A percentile compares a stretch with the other conserved stretches of the same genome.
Conservation (phyloP, 2,797 vertebrate species). For the Oryzias sinensis region DNA sequence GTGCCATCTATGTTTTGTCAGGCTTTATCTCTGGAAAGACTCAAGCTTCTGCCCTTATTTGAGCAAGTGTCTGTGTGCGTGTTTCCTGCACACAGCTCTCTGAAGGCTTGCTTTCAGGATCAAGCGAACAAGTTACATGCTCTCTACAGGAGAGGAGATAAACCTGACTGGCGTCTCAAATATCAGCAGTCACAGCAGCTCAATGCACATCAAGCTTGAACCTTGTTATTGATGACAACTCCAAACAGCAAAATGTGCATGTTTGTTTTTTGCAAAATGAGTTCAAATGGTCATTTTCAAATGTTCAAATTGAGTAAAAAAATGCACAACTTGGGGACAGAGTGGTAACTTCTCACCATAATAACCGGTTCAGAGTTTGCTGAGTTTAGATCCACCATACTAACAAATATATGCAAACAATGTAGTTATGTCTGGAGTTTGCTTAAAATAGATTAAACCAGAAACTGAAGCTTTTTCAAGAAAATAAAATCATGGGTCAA, state of each 20-base stretch:
- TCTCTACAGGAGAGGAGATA: conserved; percentile 68
- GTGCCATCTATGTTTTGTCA: conserved; percentile 37
- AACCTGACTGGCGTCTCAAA: conserved; percentile 66
- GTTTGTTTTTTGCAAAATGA: too few relatives aligned
- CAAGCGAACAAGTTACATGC: conserved; percentile 65
- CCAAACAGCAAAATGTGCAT: conserved; percentile 57
- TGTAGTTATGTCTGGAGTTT: too few relatives aligned
- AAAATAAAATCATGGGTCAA: too few relatives aligned
- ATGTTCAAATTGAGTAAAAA: too few relatives aligned
- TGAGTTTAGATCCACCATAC: too few relatives aligned
- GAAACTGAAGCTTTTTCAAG: too few relatives aligned
- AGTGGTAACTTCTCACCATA: too few relatives aligned
- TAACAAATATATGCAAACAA: too few relatives aligned
- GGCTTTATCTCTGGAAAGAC: conserved; percentile 54
- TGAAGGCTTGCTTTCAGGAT: conserved; percentile 48
- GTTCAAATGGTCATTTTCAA: too few relatives aligned
- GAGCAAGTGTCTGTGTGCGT: conserved; percentile 15
- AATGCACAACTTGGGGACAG: too few relatives aligned
- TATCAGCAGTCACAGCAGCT: conserved; percentile 60
- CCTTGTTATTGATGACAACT: conserved; percentile 56
- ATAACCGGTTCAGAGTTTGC: too few relatives aligned
- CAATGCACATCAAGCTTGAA: conserved; percentile 62
- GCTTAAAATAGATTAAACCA: too few relatives aligned
- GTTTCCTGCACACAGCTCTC: conserved; percentile 44
- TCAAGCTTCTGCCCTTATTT: conserved; percentile 31